A percentile compares a stretch with the other conserved stretches of the same genome.
These are phyloP conservation scores for Shinisaurus crocodilurus DNA, from an alignment of 2,113 vertebrate genomes.

Conservation along the genomic window DNA sequence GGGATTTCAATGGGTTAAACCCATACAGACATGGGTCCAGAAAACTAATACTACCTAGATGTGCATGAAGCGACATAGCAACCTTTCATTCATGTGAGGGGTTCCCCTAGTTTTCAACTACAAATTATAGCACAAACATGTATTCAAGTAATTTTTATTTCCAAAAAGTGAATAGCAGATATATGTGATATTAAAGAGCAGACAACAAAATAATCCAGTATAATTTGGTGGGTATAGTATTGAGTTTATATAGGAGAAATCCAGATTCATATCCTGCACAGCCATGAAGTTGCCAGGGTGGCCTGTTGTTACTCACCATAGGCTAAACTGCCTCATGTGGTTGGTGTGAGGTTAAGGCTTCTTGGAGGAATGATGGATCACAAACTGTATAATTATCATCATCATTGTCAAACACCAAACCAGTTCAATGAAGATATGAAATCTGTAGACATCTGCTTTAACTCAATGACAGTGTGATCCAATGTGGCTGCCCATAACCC, in stretches of 20 bases:
- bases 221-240: not conserved
- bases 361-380: not conserved
- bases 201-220: not conserved
- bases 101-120: not conserved
- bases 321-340: not conserved
- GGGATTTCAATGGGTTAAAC: too few species aligned
- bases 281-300: not conserved
- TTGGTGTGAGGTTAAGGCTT: not conserved
- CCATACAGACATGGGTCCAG: too few species aligned
- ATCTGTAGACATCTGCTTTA: not conserved
- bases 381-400: not conserved
- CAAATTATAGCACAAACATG: not conserved
- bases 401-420: not conserved
- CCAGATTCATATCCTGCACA: not conserved
- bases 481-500: too few species aligned
- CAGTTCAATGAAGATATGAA: not conserved
- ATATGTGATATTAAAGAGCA: not conserved
- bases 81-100: not conserved
- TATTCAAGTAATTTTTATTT: not conserved
- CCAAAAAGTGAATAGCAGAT: not conserved
- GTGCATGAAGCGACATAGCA: not conserved
- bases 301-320: not conserved
- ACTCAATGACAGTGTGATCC: too few species aligned
- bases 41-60: not conserved
- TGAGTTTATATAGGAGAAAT: not conserved